Conservation (phyloP, 92 coral and sea anemone species). For the Actinernus sp. region DNA sequence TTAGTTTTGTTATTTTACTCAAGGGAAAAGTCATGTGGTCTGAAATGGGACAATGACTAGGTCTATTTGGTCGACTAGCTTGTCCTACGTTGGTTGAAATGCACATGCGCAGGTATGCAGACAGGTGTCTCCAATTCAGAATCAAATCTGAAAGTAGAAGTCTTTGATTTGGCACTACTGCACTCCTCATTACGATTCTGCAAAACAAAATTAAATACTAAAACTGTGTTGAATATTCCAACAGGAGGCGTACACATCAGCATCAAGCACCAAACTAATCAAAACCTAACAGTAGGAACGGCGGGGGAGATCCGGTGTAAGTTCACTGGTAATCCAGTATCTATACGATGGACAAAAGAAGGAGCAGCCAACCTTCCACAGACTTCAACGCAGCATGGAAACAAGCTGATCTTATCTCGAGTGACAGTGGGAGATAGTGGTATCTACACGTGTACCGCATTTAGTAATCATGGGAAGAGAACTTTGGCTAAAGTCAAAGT, state of each 20-base stretch:
- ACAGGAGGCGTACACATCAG: constrained; percentile 26
- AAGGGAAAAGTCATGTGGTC: no score
- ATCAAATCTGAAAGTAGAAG: no score
- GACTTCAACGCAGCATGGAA: constrained; percentile 4
- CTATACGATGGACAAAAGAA: constrained; percentile 23
- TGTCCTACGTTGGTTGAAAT: no score
- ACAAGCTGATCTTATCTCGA: constrained; percentile 10
- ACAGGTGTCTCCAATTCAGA: no score
- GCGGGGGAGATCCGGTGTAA: constrained; percentile 17
- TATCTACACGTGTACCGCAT: constrained; percentile 28
- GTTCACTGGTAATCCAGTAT: constrained; percentile 14
- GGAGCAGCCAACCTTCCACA: constrained; percentile 5
- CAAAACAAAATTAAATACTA: neutral
- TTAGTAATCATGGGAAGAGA: neutral
- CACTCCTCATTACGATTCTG: no score
- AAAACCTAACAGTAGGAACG: constrained; percentile 32
- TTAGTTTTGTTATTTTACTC: no score
- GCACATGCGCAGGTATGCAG: no score
- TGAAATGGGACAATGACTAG: no score
- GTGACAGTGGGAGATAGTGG: constrained; percentile 34
- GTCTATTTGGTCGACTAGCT: no score
- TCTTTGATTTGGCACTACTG: no score
- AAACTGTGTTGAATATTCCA: neutral
- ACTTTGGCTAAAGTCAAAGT: constrained; percentile 22
- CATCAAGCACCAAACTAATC: constrained; percentile 12